phyloP scores from a whole-genome alignment of 2,888 invertebrate genomes.

The Sipha maydis region DNA sequence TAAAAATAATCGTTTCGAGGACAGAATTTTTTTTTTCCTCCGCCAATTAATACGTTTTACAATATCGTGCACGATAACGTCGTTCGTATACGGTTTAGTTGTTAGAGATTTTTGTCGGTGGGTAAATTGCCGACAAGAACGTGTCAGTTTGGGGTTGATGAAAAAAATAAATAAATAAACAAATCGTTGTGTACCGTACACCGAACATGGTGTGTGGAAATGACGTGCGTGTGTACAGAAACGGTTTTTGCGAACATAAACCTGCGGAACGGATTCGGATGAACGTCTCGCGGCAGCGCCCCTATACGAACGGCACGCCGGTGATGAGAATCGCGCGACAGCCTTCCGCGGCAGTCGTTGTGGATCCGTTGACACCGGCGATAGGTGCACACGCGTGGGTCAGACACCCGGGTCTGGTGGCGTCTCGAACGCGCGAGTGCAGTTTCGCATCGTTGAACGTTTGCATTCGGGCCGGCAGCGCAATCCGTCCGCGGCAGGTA shows the following conservation, averaged over 20 bases:
- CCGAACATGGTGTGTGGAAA: too few species aligned
- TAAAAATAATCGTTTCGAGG: too few species aligned
- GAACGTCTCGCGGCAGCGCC: conserved; percentile 5
- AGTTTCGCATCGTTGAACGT: not conserved
- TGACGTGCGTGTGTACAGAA: too few species aligned
- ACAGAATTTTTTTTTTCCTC: too few species aligned
- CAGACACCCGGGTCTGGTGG: not conserved
- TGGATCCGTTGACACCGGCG: conserved; percentile 5
- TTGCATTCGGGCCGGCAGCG: not conserved
- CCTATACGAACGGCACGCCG: not conserved
- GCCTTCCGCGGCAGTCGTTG: conserved; percentile 26
- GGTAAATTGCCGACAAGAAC: too few species aligned
- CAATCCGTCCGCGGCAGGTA: not conserved
- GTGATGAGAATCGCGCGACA: not conserved
- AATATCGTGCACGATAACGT: too few species aligned
- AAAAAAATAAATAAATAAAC: too few species aligned
- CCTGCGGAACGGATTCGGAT: not conserved
- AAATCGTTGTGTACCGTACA: too few species aligned
- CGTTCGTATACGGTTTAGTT: too few species aligned
- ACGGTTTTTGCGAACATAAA: not conserved
- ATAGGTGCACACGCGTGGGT: not conserved
- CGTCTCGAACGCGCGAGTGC: not conserved
- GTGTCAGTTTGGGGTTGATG: too few species aligned
- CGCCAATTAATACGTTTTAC: too few species aligned
- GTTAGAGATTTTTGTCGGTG: too few species aligned